Evolutionary conservation across 2,888 invertebrate species (phyloP), one percentile per base, ranked within the genome.

Genomic region (Sussaba pulchella): DNA sequence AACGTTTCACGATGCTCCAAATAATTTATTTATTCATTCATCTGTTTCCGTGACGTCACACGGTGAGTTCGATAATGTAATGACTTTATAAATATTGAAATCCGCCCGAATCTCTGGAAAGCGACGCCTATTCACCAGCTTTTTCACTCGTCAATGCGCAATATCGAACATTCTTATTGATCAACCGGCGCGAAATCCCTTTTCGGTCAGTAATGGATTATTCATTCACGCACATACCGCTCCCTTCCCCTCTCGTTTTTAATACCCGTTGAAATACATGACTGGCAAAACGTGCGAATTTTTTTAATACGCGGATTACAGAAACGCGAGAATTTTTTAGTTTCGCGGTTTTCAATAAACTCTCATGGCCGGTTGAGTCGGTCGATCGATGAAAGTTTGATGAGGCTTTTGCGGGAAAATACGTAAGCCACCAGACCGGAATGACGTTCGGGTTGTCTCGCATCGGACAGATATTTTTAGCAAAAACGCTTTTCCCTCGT

Each of bases 381-480:
- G 52, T 26, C 64, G 36, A 64, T 54, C 73, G 57, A 73, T 63
- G 63, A 14, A 64, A 72, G 63, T 63, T 72, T 72, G 72, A 63
- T 43, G 72, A 72, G 63, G 63, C 63, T 9, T 64, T 24, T n/a
- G 41, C 31, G 19, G 52, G 26, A 73, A 73, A 73, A 64, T 73
- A 50, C 43, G 19, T 64, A 64, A 73, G 21, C 43, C 64, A 45
- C 39, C 36, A 54, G 64, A 57, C 54, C 52, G 54, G 64, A 73
- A 73, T 73, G 64, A 67, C 52, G 67, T 21, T 39, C 39, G 54
- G 67, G 52, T 67, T 67, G 67, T 67, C 52, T 67, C 67, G 21
- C 31, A 39, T 67, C 67, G 36, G 39, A 52, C 67, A 43, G 69
- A 39, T 69, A 69, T 41, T 69, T 69, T 69, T 14, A 43, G 19